Evolutionary conservation across 2,888 invertebrate species (phyloP).

Genomic region (Globia sparganii): DNA sequence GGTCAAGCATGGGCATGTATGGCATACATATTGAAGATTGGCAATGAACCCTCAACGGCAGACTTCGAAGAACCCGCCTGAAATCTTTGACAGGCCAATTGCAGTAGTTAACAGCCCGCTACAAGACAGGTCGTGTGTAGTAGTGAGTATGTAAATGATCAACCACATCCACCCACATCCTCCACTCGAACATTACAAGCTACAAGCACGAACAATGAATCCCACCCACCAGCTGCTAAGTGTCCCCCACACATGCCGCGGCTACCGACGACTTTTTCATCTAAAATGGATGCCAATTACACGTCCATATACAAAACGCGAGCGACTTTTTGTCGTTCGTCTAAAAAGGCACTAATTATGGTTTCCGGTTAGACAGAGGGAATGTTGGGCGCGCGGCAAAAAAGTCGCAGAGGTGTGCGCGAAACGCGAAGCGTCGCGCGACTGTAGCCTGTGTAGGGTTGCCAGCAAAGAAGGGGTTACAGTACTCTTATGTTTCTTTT

Average conservation of each 20-base stretch:
- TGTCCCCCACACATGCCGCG: slow-evolving; percentile 60
- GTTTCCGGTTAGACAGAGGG: slow-evolving; percentile 71
- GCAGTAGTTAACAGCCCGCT: background rate
- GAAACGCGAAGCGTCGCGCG: slow-evolving; percentile 60
- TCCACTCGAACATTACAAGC: background rate
- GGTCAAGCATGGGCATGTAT: no score
- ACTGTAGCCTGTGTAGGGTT: slow-evolving; percentile 62
- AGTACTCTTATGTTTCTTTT: background rate
- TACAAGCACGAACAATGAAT: slow-evolving; percentile 32
- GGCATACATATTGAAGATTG: background rate
- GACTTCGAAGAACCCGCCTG: background rate
- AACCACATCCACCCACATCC: background rate
- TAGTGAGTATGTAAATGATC: slow-evolving; percentile 24
- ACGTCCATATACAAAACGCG: slow-evolving; percentile 70
- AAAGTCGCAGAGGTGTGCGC: slow-evolving; percentile 75
- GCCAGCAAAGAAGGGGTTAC: background rate
- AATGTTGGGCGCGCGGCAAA: slow-evolving; percentile 71
- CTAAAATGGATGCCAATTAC: slow-evolving; percentile 73
- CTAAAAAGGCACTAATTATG: slow-evolving; percentile 77
- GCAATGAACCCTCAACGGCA: no score
- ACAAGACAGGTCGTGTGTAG: slow-evolving; percentile 27
- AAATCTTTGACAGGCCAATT: no score
- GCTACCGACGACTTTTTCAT: slow-evolving; percentile 57
- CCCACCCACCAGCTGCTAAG: slow-evolving; percentile 61
- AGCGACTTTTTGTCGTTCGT: slow-evolving; percentile 71